Evolutionary conservation across 2,797 vertebrate species (phyloP).

Genomic region (Arctocebus calabarensis): DNA sequence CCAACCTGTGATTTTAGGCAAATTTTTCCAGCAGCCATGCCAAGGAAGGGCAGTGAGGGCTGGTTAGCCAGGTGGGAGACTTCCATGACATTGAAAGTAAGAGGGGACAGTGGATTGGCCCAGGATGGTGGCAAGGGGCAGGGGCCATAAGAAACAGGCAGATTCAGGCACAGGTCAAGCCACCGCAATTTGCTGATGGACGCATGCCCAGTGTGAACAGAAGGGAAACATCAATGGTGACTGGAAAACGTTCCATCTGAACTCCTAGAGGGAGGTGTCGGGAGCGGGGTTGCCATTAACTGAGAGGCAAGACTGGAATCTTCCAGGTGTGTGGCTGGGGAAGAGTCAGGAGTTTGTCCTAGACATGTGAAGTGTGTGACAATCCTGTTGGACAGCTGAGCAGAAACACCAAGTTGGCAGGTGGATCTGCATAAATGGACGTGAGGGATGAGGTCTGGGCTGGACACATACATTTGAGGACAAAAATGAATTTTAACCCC

Average conservation of each 20-base stretch:
- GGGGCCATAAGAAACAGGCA: neutral
- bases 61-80: neutral
- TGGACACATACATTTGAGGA: neutral
- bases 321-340: too few species aligned
- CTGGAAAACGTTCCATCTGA: neutral
- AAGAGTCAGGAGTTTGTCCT: neutral
- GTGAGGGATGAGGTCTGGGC: neutral
- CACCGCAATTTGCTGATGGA: neutral
- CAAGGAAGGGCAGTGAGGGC: neutral
- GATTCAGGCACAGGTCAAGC: neutral
- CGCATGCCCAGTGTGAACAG: neutral
- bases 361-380: neutral
- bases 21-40: neutral
- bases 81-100: neutral
- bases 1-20: neutral
- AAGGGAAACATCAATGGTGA: neutral
- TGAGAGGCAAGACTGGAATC: neutral
- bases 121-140: neutral
- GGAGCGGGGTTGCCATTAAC: neutral
- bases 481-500: neutral
- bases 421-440: neutral
- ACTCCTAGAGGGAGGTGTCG: neutral
- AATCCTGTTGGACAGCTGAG: too few species aligned
- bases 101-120: neutral
- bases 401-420: neutral